Evolutionary conservation across 2,113 vertebrate genomes (phyloP), one percentile per base, ranked within the genome.

Genomic region (Trematocara zebra): DNA sequence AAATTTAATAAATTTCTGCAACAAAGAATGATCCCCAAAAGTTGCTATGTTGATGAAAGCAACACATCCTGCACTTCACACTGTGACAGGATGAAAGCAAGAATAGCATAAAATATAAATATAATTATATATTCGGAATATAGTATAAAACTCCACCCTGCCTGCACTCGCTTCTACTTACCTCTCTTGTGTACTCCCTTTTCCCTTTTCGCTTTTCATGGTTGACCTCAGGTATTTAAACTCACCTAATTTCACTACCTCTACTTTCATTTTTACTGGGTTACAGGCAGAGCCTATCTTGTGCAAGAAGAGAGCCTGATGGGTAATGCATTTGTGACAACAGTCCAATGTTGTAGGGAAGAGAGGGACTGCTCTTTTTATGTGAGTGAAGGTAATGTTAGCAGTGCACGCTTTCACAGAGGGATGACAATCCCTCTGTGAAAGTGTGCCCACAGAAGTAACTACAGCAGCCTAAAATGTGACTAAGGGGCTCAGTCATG

Each of bases 361-460:
- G 20, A 17, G 20, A 26, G 67, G 67, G 37, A 44, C 20, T 26
- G 5, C 20, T 44, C 14, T 28, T 8, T 44, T 42, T 44, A 44
- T 26, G 64, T 44, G 64, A 44, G 37, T 4, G 37, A 26, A 40
- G 35, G 20, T 47, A 72, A 72, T 17, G 40, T 72, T 72, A 17
- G 14, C 8, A 17, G 14, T 47, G 40, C 67, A 26, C 26, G 26
- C 26, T 28, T 28, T 28, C 1, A 28, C 26, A 2, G 26, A 28
- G 26, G 26, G 4, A 28, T 28, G 26, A 26, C 26, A 26, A 72
- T 72, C 8, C 5, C 14, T 26, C 0, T 26, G 20, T 26, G 14
- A 44, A 44, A 26, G 40, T 3, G 5, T 44, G 67, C 67, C 7
- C 8, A 17, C n/a, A 26, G 67, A 44, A 72, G 20, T 7, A 72